Evolutionary conservation across 1,140 invertebrate genomes (phyloP), one percentile per base, ranked within the genome.

Genomic region (Ceratina australensis): DNA sequence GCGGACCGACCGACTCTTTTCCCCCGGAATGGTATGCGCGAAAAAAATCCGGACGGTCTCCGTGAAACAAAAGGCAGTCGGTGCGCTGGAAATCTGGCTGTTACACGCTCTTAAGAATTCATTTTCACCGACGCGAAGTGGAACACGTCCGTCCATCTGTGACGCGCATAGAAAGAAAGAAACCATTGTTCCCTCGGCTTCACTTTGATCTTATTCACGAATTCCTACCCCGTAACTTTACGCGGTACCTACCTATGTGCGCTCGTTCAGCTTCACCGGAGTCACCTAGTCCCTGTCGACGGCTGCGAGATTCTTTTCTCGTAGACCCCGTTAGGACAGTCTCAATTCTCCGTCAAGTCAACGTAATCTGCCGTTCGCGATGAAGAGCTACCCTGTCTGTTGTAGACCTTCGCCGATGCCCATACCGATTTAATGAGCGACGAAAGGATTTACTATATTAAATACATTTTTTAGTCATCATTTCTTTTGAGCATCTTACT

Each of bases 201-300:
- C 28, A 2, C 28, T 76, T 77, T 54, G 47, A 71, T 77, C 57
- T 16, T 24, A 59, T 59, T 75, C 73, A n/a, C 42, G 24, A 59
- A 59, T 67, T 60, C 47, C 42, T 68, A 0, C 73, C 1, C n/a
- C n/a, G 33, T 49, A 42, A 26, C 15, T 13, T 0, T 3, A 16
- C n/a, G 1, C 28, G 5, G 20, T 54, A n/a, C 18, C 24, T 60
- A 77, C 73, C 0, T 77, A 77, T 76, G 60, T 28, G 10, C 28
- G 26, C 28, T 42, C 13, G 42, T n/a, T 26, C 26, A 13, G 47
- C 7, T 16, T 24, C 66, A 47, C 22, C 24, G 26, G 26, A 16
- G 24, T 22, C 49, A n/a, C 22, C 12, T n/a, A 42, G 2, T 8
- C n/a, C 18, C 22, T 18, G 15, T 47, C 57, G 10, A 16, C 42